Conservation (phyloP, 1,140 invertebrate species). For the Cydia splendana region DNA sequence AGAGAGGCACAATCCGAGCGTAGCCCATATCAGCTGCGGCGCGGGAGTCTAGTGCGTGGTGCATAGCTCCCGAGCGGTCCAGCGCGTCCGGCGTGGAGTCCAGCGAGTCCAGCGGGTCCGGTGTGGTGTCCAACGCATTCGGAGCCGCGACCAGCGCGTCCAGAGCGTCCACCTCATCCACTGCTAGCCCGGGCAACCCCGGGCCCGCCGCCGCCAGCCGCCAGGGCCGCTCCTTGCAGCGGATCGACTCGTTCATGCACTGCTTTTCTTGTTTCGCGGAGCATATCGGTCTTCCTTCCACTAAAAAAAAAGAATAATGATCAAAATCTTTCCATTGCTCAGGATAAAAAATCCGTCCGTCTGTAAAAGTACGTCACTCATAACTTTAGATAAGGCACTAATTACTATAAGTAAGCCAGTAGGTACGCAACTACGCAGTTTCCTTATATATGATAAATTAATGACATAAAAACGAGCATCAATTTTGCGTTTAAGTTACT, state of each 20-base stretch:
- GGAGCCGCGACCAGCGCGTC: neutral
- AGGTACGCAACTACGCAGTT: no score
- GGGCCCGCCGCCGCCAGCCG: constrained; percentile 9
- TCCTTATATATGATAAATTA: no score
- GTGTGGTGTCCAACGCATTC: constrained; percentile 42
- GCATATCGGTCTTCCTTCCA: constrained; percentile 41
- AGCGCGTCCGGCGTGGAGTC: constrained; percentile 47
- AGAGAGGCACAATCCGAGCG: constrained; percentile 38
- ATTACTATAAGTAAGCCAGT: no score
- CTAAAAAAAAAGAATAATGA: constrained; percentile 22
- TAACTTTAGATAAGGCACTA: no score
- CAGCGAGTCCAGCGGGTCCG: constrained; percentile 48
- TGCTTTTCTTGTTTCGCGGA: constrained; percentile 67
- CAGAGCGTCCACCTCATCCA: neutral
- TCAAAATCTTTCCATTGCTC: no score
- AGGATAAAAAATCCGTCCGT: no score
- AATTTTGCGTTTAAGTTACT: neutral
- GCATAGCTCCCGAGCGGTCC: constrained; percentile 63
- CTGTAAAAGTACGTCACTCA: no score
- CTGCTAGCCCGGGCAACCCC: neutral
- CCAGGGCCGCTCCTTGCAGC: constrained; percentile 52
- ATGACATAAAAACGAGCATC: no score
- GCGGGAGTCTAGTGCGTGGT: constrained; percentile 57
- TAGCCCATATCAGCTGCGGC: constrained; percentile 37
- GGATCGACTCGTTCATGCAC: constrained; percentile 63